Percentiles rank a stretch among this genome's conserved stretches.
Conservation (phyloP, 2,113 vertebrate species). For the Sebastes schlegelii region DNA sequence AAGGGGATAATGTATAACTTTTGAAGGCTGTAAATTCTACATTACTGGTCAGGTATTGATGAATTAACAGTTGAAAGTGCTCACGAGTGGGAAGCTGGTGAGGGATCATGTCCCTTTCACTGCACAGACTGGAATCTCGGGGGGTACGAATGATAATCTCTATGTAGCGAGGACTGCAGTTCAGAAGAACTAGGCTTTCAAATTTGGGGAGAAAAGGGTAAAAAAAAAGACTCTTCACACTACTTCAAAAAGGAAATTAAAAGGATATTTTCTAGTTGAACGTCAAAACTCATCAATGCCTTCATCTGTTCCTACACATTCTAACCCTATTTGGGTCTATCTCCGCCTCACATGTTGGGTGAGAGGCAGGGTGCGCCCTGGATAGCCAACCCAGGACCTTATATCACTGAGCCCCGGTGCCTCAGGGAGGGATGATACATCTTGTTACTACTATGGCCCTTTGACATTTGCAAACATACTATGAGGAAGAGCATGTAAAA, state of each 20-base stretch:
- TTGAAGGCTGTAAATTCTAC: no score
- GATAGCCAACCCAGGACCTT: not conserved
- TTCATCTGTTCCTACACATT: not conserved
- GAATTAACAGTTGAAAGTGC: no score
- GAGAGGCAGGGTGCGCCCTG: not conserved
- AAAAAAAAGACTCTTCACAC: no score
- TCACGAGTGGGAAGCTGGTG: no score
- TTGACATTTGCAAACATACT: not conserved
- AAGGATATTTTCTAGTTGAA: not conserved
- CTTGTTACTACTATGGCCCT: not conserved
- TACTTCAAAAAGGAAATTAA: no score
- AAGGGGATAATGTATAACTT: not conserved
- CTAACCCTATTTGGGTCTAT: not conserved
- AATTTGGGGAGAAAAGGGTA: not conserved
- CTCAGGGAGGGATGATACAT: not conserved
- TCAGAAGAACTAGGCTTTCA: not conserved
- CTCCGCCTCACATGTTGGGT: not conserved
- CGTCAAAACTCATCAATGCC: not conserved
- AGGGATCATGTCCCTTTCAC: no score
- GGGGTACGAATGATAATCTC: no score
- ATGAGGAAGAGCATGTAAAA: not conserved
- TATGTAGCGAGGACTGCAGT: no score
- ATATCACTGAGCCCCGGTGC: not conserved
- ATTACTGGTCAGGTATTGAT: no score
- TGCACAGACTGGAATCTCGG: no score